Evolutionary conservation across 2,888 invertebrate species (phyloP).

Genomic region (Ctena decussata): DNA sequence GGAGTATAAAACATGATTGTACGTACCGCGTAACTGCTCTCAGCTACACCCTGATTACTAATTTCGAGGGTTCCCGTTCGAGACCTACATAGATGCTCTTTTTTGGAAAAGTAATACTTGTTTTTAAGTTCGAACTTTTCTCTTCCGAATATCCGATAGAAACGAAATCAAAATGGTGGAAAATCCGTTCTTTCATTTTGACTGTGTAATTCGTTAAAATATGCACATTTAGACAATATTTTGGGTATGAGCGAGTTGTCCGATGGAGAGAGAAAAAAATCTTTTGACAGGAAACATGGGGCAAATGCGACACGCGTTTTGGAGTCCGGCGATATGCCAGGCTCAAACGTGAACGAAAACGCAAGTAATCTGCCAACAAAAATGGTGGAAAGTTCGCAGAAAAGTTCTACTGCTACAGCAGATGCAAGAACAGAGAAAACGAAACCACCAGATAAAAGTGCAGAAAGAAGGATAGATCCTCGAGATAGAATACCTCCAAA

Average conservation of each 20-base stretch:
- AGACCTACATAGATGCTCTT: too few species aligned
- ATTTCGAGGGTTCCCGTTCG: too few species aligned
- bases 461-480: constrained; percentile 48
- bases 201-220: constrained; percentile 4
- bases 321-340: constrained; percentile 56
- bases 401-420: constrained; percentile 35
- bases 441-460: constrained; percentile 55
- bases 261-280: constrained; percentile 73
- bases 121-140: not conserved
- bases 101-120: not conserved
- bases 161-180: constrained; percentile 12
- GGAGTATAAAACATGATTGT: too few species aligned
- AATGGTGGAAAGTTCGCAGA: constrained; percentile 63
- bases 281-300: constrained; percentile 72
- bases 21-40: too few species aligned
- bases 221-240: constrained; percentile 24
- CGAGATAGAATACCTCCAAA: constrained; percentile 44
- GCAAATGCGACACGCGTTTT: constrained; percentile 51
- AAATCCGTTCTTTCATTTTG: not conserved
- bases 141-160: not conserved
- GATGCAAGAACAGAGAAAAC: constrained; percentile 52
- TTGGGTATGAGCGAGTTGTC: constrained; percentile 79
- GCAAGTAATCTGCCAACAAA: constrained; percentile 67
- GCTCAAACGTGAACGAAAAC: constrained; percentile 77
- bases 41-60: too few species aligned